Conservation (phyloP, 2,113 vertebrate genomes). For the Lipophrys pholis region DNA sequence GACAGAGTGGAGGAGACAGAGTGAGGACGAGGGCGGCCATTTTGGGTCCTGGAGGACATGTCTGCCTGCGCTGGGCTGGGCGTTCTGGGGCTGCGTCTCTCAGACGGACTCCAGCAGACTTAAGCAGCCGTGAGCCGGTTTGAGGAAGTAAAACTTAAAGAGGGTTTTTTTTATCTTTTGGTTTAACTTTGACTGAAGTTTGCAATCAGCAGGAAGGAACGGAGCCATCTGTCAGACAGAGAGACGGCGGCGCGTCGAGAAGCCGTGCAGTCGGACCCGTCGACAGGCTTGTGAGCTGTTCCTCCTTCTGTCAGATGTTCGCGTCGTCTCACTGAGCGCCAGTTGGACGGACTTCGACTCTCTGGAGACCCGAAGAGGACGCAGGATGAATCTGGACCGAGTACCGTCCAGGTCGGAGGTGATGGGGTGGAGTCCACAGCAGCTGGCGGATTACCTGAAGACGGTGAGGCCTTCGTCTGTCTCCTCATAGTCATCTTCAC, state of each 20-base stretch:
- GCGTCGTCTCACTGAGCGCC: not conserved
- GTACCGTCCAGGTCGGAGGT: slow-evolving; percentile 88
- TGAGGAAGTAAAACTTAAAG: slow-evolving; percentile 39
- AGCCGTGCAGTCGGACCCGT: too few relatives aligned
- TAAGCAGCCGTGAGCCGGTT: not conserved
- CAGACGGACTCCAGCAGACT: not conserved
- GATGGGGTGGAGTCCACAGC: slow-evolving; percentile 84
- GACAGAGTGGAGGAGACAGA: slow-evolving; percentile 13
- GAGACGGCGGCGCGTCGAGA: too few relatives aligned
- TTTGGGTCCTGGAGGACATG: slow-evolving; percentile 47
- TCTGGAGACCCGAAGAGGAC: slow-evolving; percentile 4
- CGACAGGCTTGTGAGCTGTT: not conserved
- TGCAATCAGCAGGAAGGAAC: not conserved
- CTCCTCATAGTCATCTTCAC: not conserved
- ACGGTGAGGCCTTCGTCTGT: slow-evolving; percentile 64
- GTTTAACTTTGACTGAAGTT: slow-evolving; percentile 9
- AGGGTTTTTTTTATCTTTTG: not conserved
- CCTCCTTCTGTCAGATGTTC: slow-evolving; percentile 8
- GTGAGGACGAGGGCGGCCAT: slow-evolving; percentile 63
- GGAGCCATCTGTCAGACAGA: too few relatives aligned
- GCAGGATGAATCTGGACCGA: slow-evolving; percentile 85
- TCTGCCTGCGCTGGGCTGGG: not conserved
- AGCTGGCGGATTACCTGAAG: slow-evolving; percentile 87
- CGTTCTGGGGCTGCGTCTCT: not conserved
- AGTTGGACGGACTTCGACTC: not conserved